These are phyloP conservation scores for Scartelaos histophorus DNA, from an alignment of 2,113 vertebrate species.

Conservation along the genomic window DNA sequence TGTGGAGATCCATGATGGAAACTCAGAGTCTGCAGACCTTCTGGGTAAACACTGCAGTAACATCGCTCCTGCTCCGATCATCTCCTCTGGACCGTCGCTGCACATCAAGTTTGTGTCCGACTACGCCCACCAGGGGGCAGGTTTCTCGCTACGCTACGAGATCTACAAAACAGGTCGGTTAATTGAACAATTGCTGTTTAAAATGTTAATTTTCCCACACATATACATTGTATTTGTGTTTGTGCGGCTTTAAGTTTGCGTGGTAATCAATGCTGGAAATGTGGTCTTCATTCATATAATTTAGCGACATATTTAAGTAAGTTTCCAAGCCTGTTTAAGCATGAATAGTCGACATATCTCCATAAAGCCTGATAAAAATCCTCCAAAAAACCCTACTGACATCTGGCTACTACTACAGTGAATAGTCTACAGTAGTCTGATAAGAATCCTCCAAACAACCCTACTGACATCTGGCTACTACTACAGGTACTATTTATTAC, in stretches of 20 bases:
- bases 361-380: no score
- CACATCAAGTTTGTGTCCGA: conserved; percentile 97
- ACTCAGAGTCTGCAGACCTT: conserved; percentile 86
- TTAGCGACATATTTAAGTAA: no score
- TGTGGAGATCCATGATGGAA: conserved; percentile 95
- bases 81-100: conserved; percentile 90
- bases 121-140: conserved; percentile 95
- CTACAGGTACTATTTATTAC: no score
- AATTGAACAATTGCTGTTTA: not conserved
- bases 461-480: no score
- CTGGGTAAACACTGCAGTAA: conserved; percentile 97
- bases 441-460: no score
- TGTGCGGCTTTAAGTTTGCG: no score
- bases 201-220: not conserved
- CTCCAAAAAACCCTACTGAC: no score
- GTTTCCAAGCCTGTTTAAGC: not conserved
- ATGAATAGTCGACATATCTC: not conserved
- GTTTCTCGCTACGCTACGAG: conserved; percentile 97
- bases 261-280: no score
- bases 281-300: no score
- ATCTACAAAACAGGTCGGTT: conserved; percentile 94
- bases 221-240: no score
- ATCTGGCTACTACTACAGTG: not conserved
- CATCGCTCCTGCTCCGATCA: conserved; percentile 94
- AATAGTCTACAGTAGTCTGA: not conserved